These are phyloP conservation scores for Papilio polyxenes DNA, from an alignment of 1,140 invertebrate species.

Conservation along the genomic window DNA sequence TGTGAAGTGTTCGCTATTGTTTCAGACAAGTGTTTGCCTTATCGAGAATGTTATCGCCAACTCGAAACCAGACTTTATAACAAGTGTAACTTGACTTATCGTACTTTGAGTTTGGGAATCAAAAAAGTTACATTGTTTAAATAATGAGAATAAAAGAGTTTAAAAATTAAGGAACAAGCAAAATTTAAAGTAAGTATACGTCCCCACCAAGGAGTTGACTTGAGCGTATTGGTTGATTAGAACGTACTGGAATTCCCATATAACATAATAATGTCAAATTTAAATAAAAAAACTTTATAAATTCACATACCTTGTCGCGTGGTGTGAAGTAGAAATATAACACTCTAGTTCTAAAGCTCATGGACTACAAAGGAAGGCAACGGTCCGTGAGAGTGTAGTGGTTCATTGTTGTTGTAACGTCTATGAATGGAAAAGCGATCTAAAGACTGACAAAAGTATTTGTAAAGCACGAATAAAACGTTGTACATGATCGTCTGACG, in stretches of 20 bases:
- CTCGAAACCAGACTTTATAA: not conserved
- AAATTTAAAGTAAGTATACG: too few relatives aligned
- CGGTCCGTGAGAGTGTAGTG: slow-evolving; percentile 5
- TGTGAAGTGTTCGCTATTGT: slow-evolving; percentile 20
- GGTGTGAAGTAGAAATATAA: not conserved
- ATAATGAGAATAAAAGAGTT: too few relatives aligned
- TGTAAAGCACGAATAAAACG: not conserved
- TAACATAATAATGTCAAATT: too few relatives aligned
- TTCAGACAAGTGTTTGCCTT: slow-evolving; percentile 9
- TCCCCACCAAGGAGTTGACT: too few relatives aligned
- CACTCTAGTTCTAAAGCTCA: not conserved
- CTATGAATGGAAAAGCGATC: not conserved
- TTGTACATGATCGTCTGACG: not conserved
- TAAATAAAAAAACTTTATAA: too few relatives aligned
- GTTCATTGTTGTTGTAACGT: not conserved
- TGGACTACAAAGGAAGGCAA: slow-evolving; percentile 7
- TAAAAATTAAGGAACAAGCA: too few relatives aligned
- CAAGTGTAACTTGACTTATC: slow-evolving; percentile 17
- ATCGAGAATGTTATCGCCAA: not conserved
- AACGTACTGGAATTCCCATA: too few relatives aligned
- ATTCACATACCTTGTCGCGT: not conserved
- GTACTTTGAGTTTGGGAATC: not conserved
- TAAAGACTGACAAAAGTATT: slow-evolving; percentile 15
- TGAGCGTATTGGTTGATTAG: too few relatives aligned
- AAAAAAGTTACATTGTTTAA: not conserved